These are phyloP conservation scores for Loxodonta africana DNA, from an alignment of 2,113 vertebrate species.

Conservation along the genomic window DNA sequence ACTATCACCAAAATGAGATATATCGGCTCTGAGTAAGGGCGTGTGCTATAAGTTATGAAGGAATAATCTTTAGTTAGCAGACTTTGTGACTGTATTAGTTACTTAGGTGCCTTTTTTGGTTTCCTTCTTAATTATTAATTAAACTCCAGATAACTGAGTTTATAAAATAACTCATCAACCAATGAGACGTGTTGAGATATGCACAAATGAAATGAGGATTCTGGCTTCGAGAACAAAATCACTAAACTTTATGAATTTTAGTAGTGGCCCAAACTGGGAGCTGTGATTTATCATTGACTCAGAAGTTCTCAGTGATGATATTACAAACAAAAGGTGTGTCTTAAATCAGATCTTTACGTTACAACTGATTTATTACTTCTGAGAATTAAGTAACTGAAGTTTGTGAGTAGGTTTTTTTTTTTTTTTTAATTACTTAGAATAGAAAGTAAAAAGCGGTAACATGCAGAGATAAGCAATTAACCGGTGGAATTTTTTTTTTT, in stretches of 20 bases:
- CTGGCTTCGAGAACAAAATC: constrained; percentile 29
- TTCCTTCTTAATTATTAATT: constrained; percentile 41
- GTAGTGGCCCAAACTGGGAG: background rate
- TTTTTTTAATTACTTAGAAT: background rate
- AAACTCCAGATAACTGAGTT: background rate
- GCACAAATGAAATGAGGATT: background rate
- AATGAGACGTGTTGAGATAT: background rate
- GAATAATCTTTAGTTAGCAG: background rate
- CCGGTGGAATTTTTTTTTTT: background rate
- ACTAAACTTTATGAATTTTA: constrained; percentile 29
- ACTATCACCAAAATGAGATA: background rate
- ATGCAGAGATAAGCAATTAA: background rate
- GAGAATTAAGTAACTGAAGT: background rate
- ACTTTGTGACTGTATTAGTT: background rate
- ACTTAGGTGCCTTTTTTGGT: background rate
- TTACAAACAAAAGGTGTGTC: background rate
- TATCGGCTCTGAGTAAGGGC: background rate
- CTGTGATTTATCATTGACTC: background rate
- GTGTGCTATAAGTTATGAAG: background rate
- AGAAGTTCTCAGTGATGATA: background rate
- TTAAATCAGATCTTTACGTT: constrained; percentile 19
- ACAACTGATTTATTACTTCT: background rate
- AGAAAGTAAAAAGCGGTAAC: background rate
- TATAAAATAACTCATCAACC: background rate
- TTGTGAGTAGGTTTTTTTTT: background rate